phyloP scores from a whole-genome alignment of 2,113 vertebrate species.

The Catharus fuscescens region DNA sequence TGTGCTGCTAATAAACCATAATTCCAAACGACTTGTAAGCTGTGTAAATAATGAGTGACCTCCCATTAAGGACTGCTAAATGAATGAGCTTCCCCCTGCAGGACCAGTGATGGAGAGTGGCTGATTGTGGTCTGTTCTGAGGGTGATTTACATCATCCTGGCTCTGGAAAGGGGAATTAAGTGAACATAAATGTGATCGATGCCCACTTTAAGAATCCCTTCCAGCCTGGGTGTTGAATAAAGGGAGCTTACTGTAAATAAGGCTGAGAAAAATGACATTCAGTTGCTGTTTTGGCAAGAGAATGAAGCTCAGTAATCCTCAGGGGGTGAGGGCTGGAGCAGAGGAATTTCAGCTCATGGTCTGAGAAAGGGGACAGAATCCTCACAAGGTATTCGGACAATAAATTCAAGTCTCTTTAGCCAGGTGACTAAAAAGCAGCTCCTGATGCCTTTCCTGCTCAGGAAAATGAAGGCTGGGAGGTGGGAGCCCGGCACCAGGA shows the following conservation, averaged over 20 bases:
- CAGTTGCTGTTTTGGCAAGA: slow-evolving; percentile 19
- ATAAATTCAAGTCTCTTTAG: not conserved
- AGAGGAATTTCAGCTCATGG: not conserved
- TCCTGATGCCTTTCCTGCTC: not conserved
- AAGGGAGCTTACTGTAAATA: slow-evolving; percentile 59
- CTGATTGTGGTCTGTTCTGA: not conserved
- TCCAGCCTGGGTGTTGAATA: slow-evolving; percentile 37
- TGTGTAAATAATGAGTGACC: slow-evolving; percentile 47
- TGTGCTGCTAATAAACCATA: not conserved
- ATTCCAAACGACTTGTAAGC: not conserved
- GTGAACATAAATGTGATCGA: slow-evolving; percentile 61
- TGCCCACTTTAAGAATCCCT: slow-evolving; percentile 22
- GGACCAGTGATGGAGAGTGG: not conserved
- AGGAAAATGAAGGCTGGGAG: not conserved
- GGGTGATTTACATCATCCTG: slow-evolving; percentile 44
- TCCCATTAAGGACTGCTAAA: not conserved
- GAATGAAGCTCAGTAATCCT: not conserved
- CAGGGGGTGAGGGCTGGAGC: not conserved
- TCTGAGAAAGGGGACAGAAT: not conserved
- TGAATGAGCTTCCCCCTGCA: not conserved
- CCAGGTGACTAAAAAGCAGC: not conserved
- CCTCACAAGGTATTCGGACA: not conserved
- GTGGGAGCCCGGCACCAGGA: not conserved
- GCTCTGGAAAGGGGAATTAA: slow-evolving; percentile 37
- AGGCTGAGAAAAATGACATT: slow-evolving; percentile 46